A percentile compares a stretch with the other conserved stretches of the same genome.
Conservation (phyloP, 2,888 invertebrate genomes). For the Agrochola lychnidis region DNA sequence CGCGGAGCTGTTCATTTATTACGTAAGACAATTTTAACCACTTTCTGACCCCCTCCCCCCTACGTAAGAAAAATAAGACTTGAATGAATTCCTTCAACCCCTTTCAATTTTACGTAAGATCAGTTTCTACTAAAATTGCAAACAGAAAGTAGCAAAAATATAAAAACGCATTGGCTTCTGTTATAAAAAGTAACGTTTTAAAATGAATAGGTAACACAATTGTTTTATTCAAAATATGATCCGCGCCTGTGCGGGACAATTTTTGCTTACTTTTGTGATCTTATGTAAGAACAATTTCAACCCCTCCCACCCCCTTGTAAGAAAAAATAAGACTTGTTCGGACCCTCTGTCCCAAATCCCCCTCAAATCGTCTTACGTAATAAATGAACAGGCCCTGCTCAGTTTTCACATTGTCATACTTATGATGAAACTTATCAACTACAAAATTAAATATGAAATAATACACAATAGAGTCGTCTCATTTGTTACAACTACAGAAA, state of each 20-base stretch:
- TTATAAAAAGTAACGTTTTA: neutral
- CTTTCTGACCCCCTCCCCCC: neutral
- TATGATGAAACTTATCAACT: neutral
- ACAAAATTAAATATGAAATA: neutral
- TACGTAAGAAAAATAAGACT: too few species aligned
- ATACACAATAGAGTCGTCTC: constrained; percentile 34
- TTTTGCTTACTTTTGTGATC: neutral
- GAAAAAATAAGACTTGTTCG: neutral
- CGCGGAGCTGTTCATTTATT: neutral
- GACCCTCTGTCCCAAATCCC: neutral
- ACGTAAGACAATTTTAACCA: neutral
- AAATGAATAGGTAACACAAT: too few species aligned
- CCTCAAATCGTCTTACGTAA: neutral
- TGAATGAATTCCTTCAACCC: too few species aligned
- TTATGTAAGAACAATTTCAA: neutral
- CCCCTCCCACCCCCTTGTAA: neutral
- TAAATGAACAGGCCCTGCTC: neutral
- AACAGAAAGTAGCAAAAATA: neutral
- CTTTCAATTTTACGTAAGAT: neutral
- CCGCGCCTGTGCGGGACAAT: too few species aligned
- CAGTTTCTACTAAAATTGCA: neutral
- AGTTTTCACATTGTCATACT: neutral
- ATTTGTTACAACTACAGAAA: constrained; percentile 62
- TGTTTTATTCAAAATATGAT: too few species aligned
- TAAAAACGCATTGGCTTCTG: neutral